These are phyloP conservation scores for Antennarius striatus DNA, from an alignment of 2,113 vertebrate species.

Conservation along the genomic window DNA sequence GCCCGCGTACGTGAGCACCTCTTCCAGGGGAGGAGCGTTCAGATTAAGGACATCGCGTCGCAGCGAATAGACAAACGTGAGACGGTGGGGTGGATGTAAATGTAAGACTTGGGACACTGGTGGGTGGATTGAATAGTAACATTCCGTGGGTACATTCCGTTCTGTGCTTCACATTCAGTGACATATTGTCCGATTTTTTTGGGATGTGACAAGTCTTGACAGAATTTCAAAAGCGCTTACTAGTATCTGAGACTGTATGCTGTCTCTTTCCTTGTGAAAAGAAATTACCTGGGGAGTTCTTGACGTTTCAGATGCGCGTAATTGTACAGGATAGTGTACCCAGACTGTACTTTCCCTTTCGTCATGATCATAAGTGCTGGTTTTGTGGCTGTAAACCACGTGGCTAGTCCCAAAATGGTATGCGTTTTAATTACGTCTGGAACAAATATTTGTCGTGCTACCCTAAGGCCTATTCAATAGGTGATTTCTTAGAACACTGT, in stretches of 20 bases:
- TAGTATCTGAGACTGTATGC: not conserved
- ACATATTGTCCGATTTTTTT: not conserved
- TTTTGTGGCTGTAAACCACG: not conserved
- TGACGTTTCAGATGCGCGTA: not conserved
- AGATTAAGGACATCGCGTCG: conserved; percentile 21
- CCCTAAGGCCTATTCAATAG: too few species aligned
- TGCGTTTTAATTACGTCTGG: too few species aligned
- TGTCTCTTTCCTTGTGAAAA: not conserved
- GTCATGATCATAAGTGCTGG: too few species aligned
- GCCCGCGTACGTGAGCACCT: not conserved
- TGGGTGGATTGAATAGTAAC: too few species aligned
- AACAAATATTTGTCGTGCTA: too few species aligned
- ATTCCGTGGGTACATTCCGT: conserved; percentile 38
- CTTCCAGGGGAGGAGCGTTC: not conserved
- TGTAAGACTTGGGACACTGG: too few species aligned
- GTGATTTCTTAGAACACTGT: too few species aligned
- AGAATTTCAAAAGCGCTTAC: not conserved
- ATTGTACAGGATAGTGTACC: not conserved
- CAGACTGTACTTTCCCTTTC: too few species aligned
- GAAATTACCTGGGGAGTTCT: not conserved
- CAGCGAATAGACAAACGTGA: conserved; percentile 13
- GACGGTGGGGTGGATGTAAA: too few species aligned
- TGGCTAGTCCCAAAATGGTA: not conserved
- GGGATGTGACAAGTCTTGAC: not conserved
- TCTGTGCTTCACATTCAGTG: conserved; percentile 3